phyloP scores from a whole-genome alignment of 2,888 invertebrate genomes.

The Calameuta idolon region DNA sequence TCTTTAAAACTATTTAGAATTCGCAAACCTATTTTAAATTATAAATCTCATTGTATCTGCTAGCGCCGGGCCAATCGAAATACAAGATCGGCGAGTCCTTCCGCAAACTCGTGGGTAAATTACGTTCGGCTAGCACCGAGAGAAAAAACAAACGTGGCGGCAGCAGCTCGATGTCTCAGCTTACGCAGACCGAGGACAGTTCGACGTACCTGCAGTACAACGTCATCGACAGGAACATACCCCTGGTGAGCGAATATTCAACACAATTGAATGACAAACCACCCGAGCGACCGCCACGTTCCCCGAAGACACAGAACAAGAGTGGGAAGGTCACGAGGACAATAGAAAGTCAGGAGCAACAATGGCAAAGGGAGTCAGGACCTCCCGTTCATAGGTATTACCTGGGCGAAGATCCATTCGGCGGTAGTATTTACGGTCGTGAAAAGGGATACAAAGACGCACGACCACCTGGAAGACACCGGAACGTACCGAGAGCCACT shows the following conservation, averaged over 20 bases:
- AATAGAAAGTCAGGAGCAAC: conserved; percentile 37
- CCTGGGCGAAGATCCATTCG: conserved; percentile 88
- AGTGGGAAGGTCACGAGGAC: conserved; percentile 44
- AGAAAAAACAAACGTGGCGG: conserved; percentile 72
- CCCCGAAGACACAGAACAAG: conserved; percentile 37
- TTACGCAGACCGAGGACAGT: conserved; percentile 60
- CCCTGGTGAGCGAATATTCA: conserved; percentile 49
- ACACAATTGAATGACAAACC: conserved; percentile 63
- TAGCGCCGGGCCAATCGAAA: conserved; percentile 46
- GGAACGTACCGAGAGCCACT: conserved; percentile 23
- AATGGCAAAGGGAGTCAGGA: conserved; percentile 54
- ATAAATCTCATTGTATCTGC: not conserved
- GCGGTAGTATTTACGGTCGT: conserved; percentile 84
- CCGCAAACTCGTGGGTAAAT: conserved; percentile 84
- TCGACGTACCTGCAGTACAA: conserved; percentile 71
- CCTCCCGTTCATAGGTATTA: conserved; percentile 83
- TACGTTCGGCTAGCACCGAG: conserved; percentile 80
- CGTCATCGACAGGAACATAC: conserved; percentile 70
- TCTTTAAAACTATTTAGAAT: not conserved
- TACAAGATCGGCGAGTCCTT: conserved; percentile 82
- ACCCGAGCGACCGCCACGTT: conserved; percentile 52
- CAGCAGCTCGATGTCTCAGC: conserved; percentile 51
- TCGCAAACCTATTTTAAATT: not conserved
- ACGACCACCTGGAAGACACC: conserved; percentile 56
- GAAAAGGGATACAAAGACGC: conserved; percentile 85